phyloP scores from a whole-genome alignment of 2,888 invertebrate genomes.

The Rugalucina vietnamica region DNA sequence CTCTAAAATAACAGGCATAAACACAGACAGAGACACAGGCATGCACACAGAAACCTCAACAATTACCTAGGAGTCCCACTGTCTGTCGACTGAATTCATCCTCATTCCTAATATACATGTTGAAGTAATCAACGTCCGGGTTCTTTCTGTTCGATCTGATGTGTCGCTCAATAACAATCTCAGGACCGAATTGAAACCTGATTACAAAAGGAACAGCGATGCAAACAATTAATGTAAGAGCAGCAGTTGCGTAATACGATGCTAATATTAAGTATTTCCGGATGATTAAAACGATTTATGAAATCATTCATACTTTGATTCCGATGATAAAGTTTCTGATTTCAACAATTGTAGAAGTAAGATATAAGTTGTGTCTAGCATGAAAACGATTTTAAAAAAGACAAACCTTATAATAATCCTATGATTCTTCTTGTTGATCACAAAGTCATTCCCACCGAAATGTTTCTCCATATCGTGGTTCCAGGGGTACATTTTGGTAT shows the following conservation, averaged over 20 bases:
- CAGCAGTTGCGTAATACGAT: no score
- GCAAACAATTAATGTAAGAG: no score
- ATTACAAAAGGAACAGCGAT: no score
- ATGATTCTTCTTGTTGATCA: conserved; percentile 6
- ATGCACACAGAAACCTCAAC: neutral
- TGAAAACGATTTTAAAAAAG: no score
- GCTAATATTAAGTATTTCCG: no score
- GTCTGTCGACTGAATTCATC: conserved; percentile 51
- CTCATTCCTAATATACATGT: conserved; percentile 46
- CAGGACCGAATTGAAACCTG: conserved; percentile 49
- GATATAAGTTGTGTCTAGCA: no score
- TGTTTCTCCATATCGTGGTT: conserved; percentile 24
- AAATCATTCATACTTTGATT: no score
- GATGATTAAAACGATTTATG: no score
- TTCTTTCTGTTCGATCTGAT: neutral
- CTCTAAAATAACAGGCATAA: no score
- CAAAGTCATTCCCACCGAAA: conserved; percentile 45
- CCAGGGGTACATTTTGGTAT: conserved; percentile 47
- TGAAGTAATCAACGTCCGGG: conserved; percentile 34
- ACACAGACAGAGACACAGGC: neutral
- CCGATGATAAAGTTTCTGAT: no score
- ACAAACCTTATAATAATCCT: neutral
- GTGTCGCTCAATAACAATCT: conserved; percentile 41
- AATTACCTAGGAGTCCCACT: conserved; percentile 44
- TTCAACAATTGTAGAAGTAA: no score